Evolutionary conservation across 2,797 vertebrate species (phyloP).

Genomic region (Muscicapa comitata): DNA sequence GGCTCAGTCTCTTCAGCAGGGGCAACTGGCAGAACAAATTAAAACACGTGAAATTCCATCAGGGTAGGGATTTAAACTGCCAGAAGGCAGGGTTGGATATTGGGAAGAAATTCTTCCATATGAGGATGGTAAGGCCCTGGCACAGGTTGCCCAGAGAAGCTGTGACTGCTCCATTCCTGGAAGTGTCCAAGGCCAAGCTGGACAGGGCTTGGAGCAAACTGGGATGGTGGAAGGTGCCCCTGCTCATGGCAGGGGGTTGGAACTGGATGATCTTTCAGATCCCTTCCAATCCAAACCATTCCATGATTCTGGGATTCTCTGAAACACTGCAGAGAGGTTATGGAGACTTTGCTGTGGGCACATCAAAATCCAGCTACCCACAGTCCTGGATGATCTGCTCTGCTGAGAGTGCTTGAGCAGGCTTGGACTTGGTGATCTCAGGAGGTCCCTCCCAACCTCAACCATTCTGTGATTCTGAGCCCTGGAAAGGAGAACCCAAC

Average conservation of each 20-base stretch:
- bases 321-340: background rate
- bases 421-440: background rate
- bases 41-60: background rate
- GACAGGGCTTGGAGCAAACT: accelerated
- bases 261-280: background rate
- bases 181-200: background rate
- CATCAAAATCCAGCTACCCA: background rate
- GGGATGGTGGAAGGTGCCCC: background rate
- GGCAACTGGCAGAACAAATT: background rate
- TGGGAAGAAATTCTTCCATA: background rate
- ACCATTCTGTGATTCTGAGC: background rate
- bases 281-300: background rate
- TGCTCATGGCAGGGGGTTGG: background rate
- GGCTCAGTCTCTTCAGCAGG: background rate
- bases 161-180: background rate
- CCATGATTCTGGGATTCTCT: background rate
- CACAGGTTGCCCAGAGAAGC: background rate
- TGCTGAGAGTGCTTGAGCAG: background rate
- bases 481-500: background rate
- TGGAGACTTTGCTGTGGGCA: background rate
- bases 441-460: background rate
- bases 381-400: background rate
- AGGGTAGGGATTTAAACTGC: background rate
- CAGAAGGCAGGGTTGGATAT: background rate
- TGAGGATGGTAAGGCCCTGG: background rate